Evolutionary conservation across 2,113 vertebrate species (phyloP).

Genomic region (Phyllostomus discolor): DNA sequence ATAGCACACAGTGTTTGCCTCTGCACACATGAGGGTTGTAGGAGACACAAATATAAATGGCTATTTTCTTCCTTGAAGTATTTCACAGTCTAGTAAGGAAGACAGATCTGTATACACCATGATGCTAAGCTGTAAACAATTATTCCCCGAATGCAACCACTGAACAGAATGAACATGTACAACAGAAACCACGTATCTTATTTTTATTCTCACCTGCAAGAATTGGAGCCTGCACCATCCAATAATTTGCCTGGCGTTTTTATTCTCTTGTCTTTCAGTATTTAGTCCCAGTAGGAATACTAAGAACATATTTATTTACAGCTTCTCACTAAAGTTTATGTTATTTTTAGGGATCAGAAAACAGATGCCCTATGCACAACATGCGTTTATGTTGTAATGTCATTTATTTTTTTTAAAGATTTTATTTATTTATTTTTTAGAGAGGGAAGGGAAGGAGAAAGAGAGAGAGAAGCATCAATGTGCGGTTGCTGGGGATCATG

Average conservation of each 20-base stretch:
- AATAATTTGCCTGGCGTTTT: not conserved
- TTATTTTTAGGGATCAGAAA: not conserved
- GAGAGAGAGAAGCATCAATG: too few relatives aligned
- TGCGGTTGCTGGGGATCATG: too few relatives aligned
- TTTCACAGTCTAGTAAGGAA: not conserved
- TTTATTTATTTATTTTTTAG: too few relatives aligned
- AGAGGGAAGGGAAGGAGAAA: too few relatives aligned
- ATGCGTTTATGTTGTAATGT: not conserved
- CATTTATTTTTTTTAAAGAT: not conserved
- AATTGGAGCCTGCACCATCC: not conserved
- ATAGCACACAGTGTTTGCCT: not conserved
- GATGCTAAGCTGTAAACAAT: not conserved
- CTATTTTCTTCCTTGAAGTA: not conserved
- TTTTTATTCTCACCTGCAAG: not conserved
- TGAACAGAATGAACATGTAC: not conserved
- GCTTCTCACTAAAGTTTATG: not conserved
- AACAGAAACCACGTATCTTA: not conserved
- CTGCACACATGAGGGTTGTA: too few relatives aligned
- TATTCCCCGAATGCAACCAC: not conserved
- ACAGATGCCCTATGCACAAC: not conserved
- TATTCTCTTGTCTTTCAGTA: not conserved
- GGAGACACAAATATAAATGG: not conserved
- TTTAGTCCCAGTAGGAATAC: not conserved
- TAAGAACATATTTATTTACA: not conserved
- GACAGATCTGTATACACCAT: not conserved